Base-by-base conservation (phyloP, 1,140 invertebrate genomes). In the Ips nitidus region DNA sequence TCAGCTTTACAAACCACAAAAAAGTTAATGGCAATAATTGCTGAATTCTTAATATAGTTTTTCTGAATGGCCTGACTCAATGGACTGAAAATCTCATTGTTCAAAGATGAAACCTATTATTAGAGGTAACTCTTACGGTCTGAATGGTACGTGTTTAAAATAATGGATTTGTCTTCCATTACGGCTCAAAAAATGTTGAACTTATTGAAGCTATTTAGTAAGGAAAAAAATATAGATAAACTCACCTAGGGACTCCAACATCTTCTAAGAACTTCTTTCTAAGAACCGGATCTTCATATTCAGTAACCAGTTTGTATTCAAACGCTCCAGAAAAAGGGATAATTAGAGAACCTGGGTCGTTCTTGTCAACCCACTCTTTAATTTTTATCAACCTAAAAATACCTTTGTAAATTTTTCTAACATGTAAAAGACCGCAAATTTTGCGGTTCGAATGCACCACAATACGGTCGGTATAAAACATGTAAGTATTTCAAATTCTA, bases 351-450 rank as follows among this genome's bases (percentile, higher is more conserved):
- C 97, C 97, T 0, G 95, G 91, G 82, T 99, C 98, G 80, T 99
- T 91, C 75, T 93, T 92, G 81, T 99, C 97, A 70, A 99, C 92
- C 97, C 97, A 99, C 82, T 98, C 96, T 80, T 99, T 99, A 74
- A 99, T 95, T 84, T 99, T 98, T 6, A 92, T 85, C 77, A 99
- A 86, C 94, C 95, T 98, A 75, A 2, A 67, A 70, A 41, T 7
- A 61, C 42, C 38, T 5, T 3, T 22, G 22, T 22, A 22, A 53
- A 22, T 41, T 37, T 3, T n/a, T 45, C 3, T 3, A 5, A 38
- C 3, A 50, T n/a, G 4, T 22, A 61, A 61, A 40, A 60, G 38
- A 7, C 38, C 4, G 22, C 22, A 22, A 22, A 22, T 22, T 22
- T 22, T 22, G 22, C 22, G 22, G 22, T 22, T 22, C 22, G 22